Evolutionary conservation across 2,113 vertebrate genomes (phyloP), one percentile per base, ranked within the genome.

Genomic region (Phainopepla nitens): DNA sequence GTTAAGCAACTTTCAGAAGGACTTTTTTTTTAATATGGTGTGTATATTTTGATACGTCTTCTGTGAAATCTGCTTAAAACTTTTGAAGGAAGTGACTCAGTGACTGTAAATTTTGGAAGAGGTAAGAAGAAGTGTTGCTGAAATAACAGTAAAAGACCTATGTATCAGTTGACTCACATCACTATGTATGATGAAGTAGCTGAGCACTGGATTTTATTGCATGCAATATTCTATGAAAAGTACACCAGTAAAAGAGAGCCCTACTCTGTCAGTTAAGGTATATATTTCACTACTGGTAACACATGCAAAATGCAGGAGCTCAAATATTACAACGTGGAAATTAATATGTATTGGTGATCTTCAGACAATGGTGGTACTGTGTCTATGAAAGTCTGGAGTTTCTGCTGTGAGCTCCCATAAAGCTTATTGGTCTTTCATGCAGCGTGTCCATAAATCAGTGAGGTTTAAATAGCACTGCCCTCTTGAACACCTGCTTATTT

Each of bases 401-500:
- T 90, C 73, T 95, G 35, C 77, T 82, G 39, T 64, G 41, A 87
- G 72, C 54, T 95, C 96, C 89, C 89, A 88, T 97, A 97, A 97
- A 97, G 73, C 64, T 88, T 87, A 95, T 60, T 95, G 72, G 35
- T 60, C 79, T 97, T 97, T 87, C 88, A 68, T 87, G 87, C 51
- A 61, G 69, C 19, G 22, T 73, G 82, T 88, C 80, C 80, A 96
- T 97, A 97, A 98, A 97, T 97, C 97, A 96, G 87, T 76, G 70
- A 71, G 47, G 54, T 75, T 94, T 97, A 97, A 97, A 96, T 76
- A 97, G 94, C 36, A 12, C 93, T 97, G 90, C 89, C 96, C 96
- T 95, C 95, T 96, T 41, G 36, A 98, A 96, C 95, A 97, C 94
- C 95, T 97, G 94, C 94, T 97, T 98, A 95, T 97, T 95, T 94